Evolutionary conservation across 92 coral and sea anemone genomes (phyloP), one percentile per base, ranked within the genome.

Genomic region (Epizoanthus illoricatus): DNA sequence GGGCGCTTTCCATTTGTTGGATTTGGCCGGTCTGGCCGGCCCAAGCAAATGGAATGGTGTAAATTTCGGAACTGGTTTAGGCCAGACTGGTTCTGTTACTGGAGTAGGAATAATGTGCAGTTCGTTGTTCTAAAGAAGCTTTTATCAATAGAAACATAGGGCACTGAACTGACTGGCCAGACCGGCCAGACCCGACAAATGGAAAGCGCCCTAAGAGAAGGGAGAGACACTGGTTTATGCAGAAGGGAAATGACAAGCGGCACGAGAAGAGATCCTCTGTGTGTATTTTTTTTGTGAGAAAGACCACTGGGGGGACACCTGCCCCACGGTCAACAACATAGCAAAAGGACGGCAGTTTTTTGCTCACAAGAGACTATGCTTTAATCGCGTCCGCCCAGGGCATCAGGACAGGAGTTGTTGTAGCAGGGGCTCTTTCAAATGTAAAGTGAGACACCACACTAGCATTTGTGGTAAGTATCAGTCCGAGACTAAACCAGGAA

Each of bases 371-470:
- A 69, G 52, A 10, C 69, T 91, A 18, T 86, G 89, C 56, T 91
- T 83, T 43, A 91, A 91, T 61, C 86, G 95, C 58, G 87, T 84
- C 18, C 49, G 84, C 5, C 11, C 86, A 2, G 86, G 90, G 36
- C 88, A 88, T 65, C 40, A 58, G 33, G 90, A 9, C 5, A 79
- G 57, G n/a, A 17, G 40, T 4, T 91, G 88, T 65, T 86, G 84
- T 0, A 82, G 81, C 47, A 65, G 91, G n/a, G 81, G 91, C 10
- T 85, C 89, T 19, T 56, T 39, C 49, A 90, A 85, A 41, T 87
- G 94, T 20, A 63, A 69, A 56, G 36, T 71, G 45, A 88, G 39
- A 75, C 94, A 91, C 49, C 89, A 90, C 52, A 91, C 88, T 0
- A 88, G 92, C 64, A 11, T 91, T 28, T 83, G 94, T 72, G 87